Conservation (phyloP, 2,888 invertebrate genomes). For the Uropetala carovei region DNA sequence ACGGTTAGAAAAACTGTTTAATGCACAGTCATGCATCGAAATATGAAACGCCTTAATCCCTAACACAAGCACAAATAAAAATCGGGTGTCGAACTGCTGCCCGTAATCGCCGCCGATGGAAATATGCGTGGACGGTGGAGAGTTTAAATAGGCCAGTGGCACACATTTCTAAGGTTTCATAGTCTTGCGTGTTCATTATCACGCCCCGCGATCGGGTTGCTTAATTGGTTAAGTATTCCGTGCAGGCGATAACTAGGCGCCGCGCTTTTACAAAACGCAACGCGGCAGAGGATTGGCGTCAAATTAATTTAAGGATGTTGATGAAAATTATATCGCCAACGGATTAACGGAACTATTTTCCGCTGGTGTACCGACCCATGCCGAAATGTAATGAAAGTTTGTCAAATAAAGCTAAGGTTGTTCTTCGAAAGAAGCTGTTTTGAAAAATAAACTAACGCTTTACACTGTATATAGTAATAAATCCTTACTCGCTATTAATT, state of each 20-base stretch:
- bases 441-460: too few species aligned
- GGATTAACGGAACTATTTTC: not conserved
- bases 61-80: too few species aligned
- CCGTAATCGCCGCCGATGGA: too few species aligned
- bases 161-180: not conserved
- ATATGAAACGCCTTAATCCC: too few species aligned
- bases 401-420: too few species aligned
- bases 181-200: not conserved
- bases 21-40: too few species aligned
- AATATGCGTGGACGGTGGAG: not conserved
- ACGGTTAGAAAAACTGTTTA: too few species aligned
- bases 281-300: not conserved
- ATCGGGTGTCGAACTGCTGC: too few species aligned
- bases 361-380: not conserved
- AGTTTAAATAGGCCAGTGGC: not conserved
- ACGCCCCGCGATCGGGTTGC: not conserved
- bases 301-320: not conserved
- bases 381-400: not conserved
- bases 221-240: not conserved
- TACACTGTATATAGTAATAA: too few species aligned
- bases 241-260: not conserved
- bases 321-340: not conserved
- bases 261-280: not conserved
- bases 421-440: too few species aligned
- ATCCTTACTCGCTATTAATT: too few species aligned